phyloP scores from a whole-genome alignment of 2,888 invertebrate species.

The Watsonalla cultraria region DNA sequence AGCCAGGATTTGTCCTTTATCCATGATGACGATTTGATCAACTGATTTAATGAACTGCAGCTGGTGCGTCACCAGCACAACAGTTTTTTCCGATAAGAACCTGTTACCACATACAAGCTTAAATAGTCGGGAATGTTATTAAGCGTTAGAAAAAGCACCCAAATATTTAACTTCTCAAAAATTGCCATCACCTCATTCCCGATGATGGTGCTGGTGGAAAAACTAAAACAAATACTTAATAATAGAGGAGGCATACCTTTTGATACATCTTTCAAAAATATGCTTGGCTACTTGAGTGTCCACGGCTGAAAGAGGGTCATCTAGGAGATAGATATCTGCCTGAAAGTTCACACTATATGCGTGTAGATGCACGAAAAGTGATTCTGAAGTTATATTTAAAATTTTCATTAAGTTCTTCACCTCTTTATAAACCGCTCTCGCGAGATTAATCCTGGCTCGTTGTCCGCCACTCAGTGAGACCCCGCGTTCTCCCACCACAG shows the following conservation, averaged over 20 bases:
- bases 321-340: slow-evolving; percentile 85
- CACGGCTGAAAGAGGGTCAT: slow-evolving; percentile 87
- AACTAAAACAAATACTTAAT: too few relatives aligned
- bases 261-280: slow-evolving; percentile 84
- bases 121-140: neutral
- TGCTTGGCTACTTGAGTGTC: slow-evolving; percentile 84
- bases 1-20: slow-evolving; percentile 56
- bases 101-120: slow-evolving; percentile 23
- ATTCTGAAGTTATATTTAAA: neutral
- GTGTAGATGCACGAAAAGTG: neutral
- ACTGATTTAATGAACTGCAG: slow-evolving; percentile 86
- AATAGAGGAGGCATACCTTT: slow-evolving; percentile 35
- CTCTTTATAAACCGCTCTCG: slow-evolving; percentile 82
- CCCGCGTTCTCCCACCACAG: slow-evolving; percentile 91
- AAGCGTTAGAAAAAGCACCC: neutral
- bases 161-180: too few relatives aligned
- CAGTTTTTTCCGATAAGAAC: slow-evolving; percentile 82
- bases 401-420: slow-evolving; percentile 25
- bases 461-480: slow-evolving; percentile 91
- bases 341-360: slow-evolving; percentile 38
- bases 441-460: slow-evolving; percentile 81
- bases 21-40: slow-evolving; percentile 76
- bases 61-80: slow-evolving; percentile 90
- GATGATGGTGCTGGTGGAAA: too few relatives aligned
- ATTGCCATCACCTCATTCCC: too few relatives aligned